These are phyloP conservation scores for Melipona bicolor DNA, from an alignment of 2,888 invertebrate species.

Conservation along the genomic window DNA sequence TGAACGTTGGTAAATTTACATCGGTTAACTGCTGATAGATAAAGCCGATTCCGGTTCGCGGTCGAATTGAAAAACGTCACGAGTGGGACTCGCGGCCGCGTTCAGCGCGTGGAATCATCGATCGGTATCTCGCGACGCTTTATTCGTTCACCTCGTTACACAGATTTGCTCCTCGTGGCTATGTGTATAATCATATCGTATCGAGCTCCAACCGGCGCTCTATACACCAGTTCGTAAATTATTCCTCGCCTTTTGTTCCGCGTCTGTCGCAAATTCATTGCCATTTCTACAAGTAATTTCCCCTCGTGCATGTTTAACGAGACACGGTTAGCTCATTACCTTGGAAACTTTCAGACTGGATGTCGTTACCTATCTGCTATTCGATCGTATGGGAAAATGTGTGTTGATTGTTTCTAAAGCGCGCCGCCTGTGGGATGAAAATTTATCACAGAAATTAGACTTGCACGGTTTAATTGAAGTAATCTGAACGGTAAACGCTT, in stretches of 20 bases:
- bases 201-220: background rate
- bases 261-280: background rate
- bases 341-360: background rate
- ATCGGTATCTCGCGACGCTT: slow-evolving; percentile 27
- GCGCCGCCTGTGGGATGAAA: background rate
- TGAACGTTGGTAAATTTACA: slow-evolving; percentile 49
- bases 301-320: background rate
- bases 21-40: slow-evolving; percentile 43
- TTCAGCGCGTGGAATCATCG: slow-evolving; percentile 13
- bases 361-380: too few relatives aligned
- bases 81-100: background rate
- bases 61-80: slow-evolving; percentile 48
- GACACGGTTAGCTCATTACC: background rate
- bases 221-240: background rate
- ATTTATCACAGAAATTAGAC: background rate
- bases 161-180: slow-evolving; percentile 1
- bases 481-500: too few relatives aligned
- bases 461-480: too few relatives aligned
- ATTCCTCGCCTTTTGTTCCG: background rate
- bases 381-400: background rate
- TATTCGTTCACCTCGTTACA: slow-evolving; percentile 25
- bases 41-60: slow-evolving; percentile 41
- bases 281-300: background rate
- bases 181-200: background rate
- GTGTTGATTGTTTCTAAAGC: background rate